Conservation (phyloP, 2,888 invertebrate species). For the Mesoligia furuncula region DNA sequence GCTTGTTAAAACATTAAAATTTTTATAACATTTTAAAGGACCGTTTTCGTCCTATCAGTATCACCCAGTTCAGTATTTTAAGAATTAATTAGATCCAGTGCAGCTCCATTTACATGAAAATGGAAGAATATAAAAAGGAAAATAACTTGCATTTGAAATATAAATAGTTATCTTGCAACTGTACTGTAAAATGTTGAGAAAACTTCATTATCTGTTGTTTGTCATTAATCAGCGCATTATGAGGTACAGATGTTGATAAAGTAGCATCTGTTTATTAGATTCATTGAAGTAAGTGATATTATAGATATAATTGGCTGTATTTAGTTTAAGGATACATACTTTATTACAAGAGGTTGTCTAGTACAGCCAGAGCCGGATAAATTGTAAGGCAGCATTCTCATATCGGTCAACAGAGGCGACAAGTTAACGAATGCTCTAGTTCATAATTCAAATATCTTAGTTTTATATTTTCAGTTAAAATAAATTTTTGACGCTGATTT, state of each 20-base stretch:
- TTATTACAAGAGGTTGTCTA: constrained; percentile 27
- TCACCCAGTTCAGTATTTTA: constrained; percentile 48
- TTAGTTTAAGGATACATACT: constrained; percentile 44
- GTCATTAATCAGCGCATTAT: not conserved
- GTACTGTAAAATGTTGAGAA: constrained; percentile 16
- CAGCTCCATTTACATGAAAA: constrained; percentile 13
- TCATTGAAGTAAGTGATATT: constrained; percentile 58
- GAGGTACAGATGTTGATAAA: constrained; percentile 16
- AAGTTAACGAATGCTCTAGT: constrained; percentile 41
- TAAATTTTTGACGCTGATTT: constrained; percentile 34
- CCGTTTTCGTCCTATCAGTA: constrained; percentile 37
- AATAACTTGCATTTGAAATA: constrained; percentile 23
- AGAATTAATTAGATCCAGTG: constrained; percentile 13
- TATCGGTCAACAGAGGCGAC: constrained; percentile 44
- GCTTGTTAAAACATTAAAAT: constrained; percentile 53
- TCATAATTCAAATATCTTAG: constrained; percentile 19
- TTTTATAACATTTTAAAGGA: constrained; percentile 47
- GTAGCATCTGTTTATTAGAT: constrained; percentile 30
- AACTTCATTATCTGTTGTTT: constrained; percentile 9
- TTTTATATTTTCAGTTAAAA: constrained; percentile 28
- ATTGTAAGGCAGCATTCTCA: constrained; percentile 42
- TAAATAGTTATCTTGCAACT: not conserved
- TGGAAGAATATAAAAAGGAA: not conserved
- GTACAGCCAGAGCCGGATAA: constrained; percentile 9
- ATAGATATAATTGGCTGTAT: constrained; percentile 54